Evolutionary conservation across 2,113 vertebrate genomes (phyloP), one percentile per base, ranked within the genome.

Genomic region (Climacteris rufus): DNA sequence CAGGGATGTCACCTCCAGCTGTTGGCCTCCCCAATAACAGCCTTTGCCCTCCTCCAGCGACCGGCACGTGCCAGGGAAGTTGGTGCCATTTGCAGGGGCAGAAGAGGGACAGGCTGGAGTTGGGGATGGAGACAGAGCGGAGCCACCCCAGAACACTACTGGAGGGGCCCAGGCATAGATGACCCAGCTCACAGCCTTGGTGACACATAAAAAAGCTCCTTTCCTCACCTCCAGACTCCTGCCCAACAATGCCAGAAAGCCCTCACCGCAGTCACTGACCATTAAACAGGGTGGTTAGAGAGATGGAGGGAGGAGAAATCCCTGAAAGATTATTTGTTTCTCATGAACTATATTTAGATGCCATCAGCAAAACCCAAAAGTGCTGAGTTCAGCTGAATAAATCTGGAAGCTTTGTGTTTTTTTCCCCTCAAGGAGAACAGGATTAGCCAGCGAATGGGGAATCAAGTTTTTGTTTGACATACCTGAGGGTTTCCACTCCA

Each of bases 311-410:
- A 87, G 33, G 71, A 88, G 52, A 72, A 85, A 75, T 53, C 72
- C 69, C 61, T 85, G 68, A 85, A 68, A 69, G 77, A 84, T 83
- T 69, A 88, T 88, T 97, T 97, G 83, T 96, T 95, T 96, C 84
- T 92, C 81, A 75, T 2, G 14, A 83, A 50, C 87, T 92, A 93
- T 97, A 87, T 96, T 96, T 94, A 96, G 94, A 77, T 10, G 3
- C 64, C 86, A 78, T 60, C 7, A 57, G 87, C 87, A 95, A 91
- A 92, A 91, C 64, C 35, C 56, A 28, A 75, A 94, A 96, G 52
- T 96, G 95, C 96, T 96, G 96, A 94, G 92, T 95, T 91, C 72
- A 78, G 60, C 83, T 97, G 64, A 94, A 94, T 61, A 90, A 95
- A 89, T 87, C 68, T 9, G 20, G 68, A 71, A 92, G 59, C 77